Percentiles rank a stretch among this genome's conserved stretches.
Conservation (phyloP, 2,113 vertebrate species). For the Hemichromis elongatus region DNA sequence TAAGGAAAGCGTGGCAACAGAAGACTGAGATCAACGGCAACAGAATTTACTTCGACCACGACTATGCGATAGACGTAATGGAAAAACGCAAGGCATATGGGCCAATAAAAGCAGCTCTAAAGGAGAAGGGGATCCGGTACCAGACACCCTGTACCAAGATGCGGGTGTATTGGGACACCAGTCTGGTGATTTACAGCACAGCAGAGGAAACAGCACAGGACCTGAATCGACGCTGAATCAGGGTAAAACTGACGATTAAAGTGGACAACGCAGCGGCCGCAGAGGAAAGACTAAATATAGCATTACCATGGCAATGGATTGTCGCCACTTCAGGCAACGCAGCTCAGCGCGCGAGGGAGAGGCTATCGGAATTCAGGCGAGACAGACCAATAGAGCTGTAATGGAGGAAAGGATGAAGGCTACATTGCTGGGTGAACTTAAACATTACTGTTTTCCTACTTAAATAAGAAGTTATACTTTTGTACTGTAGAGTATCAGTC, state of each 20-base stretch:
- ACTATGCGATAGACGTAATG: background rate
- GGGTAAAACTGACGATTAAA: background rate
- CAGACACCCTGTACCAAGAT: background rate
- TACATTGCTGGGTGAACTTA: background rate
- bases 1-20: too few species aligned
- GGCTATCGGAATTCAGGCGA: too few species aligned
- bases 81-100: background rate
- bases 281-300: background rate
- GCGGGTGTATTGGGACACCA: background rate
- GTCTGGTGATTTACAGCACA: background rate
- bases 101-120: background rate
- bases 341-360: background rate
- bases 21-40: background rate
- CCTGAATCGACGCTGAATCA: background rate
- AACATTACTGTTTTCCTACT: background rate
- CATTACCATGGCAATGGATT: background rate
- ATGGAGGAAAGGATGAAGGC: too few species aligned
- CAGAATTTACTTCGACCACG: background rate
- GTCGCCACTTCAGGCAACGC: background rate
- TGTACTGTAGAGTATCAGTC: background rate
- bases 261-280: fast-evolving
- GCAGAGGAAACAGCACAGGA: background rate
- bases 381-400: too few species aligned
- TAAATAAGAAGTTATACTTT: background rate
- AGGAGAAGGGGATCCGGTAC: background rate